phyloP scores from a whole-genome alignment of 2,797 vertebrate species.

The Furcifer pardalis region DNA sequence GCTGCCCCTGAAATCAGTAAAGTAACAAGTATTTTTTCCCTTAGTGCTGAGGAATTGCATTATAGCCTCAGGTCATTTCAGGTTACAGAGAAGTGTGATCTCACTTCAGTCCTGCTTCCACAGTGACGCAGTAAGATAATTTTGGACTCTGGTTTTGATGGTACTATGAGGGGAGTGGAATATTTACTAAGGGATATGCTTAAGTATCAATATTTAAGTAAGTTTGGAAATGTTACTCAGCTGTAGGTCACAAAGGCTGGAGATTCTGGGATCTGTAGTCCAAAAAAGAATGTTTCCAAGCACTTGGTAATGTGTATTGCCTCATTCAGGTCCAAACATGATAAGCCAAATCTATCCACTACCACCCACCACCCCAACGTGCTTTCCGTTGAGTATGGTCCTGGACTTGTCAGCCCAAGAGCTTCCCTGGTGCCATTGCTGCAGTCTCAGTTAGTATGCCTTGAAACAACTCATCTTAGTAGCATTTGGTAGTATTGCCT shows the following conservation, averaged over 20 bases:
- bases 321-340: neutral
- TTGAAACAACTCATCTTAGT: neutral
- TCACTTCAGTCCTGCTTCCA: neutral
- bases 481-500: neutral
- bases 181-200: neutral
- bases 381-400: neutral
- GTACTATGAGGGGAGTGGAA: neutral
- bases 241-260: too few species aligned
- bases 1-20: neutral
- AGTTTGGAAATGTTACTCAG: too few species aligned
- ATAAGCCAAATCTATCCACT: neutral
- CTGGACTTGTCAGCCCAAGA: neutral
- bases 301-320: neutral
- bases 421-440: too few species aligned
- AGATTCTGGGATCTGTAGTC: too few species aligned
- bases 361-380: too few species aligned
- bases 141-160: neutral
- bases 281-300: too few species aligned
- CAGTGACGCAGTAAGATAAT: neutral
- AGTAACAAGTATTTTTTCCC: neutral
- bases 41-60: neutral
- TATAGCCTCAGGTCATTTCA: neutral
- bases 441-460: neutral
- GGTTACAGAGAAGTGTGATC: neutral
- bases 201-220: neutral